Evolutionary conservation across 1,140 invertebrate species (phyloP), one percentile per base, ranked within the genome.

Genomic region (Drosophila nebulosa): DNA sequence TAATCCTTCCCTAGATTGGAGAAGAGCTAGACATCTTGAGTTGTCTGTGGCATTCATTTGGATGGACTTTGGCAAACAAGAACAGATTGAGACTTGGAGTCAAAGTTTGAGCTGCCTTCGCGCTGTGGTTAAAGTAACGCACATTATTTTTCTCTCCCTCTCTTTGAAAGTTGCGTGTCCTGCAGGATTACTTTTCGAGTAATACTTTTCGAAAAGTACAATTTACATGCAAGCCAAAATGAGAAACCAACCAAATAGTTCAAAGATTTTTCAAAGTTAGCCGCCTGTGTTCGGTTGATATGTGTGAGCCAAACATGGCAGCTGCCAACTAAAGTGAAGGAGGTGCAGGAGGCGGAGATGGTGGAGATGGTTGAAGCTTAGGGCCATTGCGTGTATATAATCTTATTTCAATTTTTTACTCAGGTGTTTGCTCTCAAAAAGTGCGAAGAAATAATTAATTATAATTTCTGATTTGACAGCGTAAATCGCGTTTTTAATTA

Each of bases 231-330:
- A 21, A 46, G 5, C 7, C 4, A 10, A 32, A 32, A 1, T 0
- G 2, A 10, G 10, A 42, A 21, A 18, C 7, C 18, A 46, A 46
- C 39, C 39, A 55, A 55, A 30, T 26, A 55, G 52, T 22, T 55
- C 52, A 55, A 30, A 55, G 27, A 55, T 55, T 68, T 22, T 67
- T 51, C 64, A 68, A 39, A 60, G 59, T 75, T 64, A 52, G 58
- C 52, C 56, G 58, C 67, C 61, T 66, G 39, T 57, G 0, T 42
- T 1, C 9, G 4, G 60, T 63, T 71, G 70, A 74, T 72, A 60
- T 71, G 76, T 79, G 76, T 66, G 69, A 86, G 81, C 81, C 74
- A 85, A 85, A 85, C 81, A 78, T 85, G 80, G 78, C 80, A 85
- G 74, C 55, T 72, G 75, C 53, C 46, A 61, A 42, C 9, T 55